phyloP scores from a whole-genome alignment of 2,797 vertebrate genomes.

The Neopelma chrysocephalum region DNA sequence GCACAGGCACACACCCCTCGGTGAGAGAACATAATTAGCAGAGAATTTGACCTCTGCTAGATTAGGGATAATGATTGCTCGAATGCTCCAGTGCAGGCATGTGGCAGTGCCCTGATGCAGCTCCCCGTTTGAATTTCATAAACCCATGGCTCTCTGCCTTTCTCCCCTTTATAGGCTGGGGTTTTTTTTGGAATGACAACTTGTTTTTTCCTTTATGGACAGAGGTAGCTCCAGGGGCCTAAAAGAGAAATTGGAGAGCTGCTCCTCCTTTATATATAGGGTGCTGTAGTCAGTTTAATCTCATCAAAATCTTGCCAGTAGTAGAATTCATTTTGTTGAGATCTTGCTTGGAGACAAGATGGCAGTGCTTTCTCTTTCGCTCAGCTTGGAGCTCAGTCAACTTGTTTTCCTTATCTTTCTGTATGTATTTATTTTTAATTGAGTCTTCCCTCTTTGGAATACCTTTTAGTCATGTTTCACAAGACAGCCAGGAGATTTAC shows the following conservation, averaged over 20 bases:
- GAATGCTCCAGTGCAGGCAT: not conserved
- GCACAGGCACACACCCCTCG: not conserved
- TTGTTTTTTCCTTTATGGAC: conserved; percentile 53
- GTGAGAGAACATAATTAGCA: conserved; percentile 44
- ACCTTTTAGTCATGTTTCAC: not conserved
- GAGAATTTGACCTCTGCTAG: conserved; percentile 27
- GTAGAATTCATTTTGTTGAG: conserved; percentile 56
- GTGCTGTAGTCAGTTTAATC: conserved; percentile 61
- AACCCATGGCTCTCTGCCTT: conserved; percentile 15
- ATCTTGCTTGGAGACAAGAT: conserved; percentile 56
- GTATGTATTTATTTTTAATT: conserved; percentile 1
- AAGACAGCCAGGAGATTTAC: not conserved
- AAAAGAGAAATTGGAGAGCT: conserved; percentile 41
- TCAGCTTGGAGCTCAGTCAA: conserved; percentile 38
- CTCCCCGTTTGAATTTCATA: not conserved
- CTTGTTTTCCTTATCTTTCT: not conserved
- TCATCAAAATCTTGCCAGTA: conserved; percentile 67
- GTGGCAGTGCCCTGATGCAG: conserved; percentile 32
- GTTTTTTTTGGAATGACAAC: conserved; percentile 23
- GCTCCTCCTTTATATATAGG: conserved; percentile 40
- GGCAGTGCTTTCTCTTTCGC: conserved; percentile 33
- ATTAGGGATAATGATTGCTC: conserved; percentile 33
- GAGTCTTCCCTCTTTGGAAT: not conserved
- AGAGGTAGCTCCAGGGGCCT: conserved; percentile 47
- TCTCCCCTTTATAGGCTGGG: not conserved